Percentiles rank a stretch among this genome's conserved stretches.
Evolutionary conservation across 2,888 invertebrate genomes (phyloP).

Genomic region (Cecidostiba fungosa): DNA sequence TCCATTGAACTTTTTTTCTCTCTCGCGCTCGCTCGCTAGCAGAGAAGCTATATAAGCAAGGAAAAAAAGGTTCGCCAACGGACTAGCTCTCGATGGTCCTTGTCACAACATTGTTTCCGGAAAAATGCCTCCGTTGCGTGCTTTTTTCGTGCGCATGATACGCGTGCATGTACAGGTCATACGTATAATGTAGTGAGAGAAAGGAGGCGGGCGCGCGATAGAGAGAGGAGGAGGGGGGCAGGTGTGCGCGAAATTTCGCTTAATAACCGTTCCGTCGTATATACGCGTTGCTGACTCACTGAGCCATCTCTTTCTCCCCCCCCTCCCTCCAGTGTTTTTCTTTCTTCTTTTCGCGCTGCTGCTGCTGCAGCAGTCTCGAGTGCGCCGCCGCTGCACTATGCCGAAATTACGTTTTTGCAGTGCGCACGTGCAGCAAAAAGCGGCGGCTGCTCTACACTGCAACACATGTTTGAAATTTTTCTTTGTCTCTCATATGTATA

Average conservation of each 20-base stretch:
- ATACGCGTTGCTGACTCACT: slow-evolving; percentile 48
- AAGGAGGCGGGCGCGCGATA: slow-evolving; percentile 62
- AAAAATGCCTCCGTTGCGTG: slow-evolving; percentile 71
- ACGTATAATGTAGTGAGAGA: neutral
- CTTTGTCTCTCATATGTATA: neutral
- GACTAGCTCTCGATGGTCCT: slow-evolving; percentile 72
- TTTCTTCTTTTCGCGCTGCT: slow-evolving; percentile 35
- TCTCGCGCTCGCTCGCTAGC: slow-evolving; percentile 7
- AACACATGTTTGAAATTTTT: slow-evolving; percentile 25
- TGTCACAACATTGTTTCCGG: slow-evolving; percentile 78
- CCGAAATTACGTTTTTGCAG: slow-evolving; percentile 45
- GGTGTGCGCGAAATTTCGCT: slow-evolving; percentile 68
- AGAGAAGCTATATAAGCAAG: slow-evolving; percentile 71
- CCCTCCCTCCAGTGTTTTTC: neutral
- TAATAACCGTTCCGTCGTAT: slow-evolving; percentile 66
- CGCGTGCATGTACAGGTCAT: neutral
- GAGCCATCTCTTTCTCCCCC: slow-evolving; percentile 39
- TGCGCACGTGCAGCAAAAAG: slow-evolving; percentile 32
- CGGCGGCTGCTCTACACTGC: neutral
- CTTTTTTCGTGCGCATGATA: slow-evolving; percentile 14
- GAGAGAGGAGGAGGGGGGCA: slow-evolving; percentile 62
- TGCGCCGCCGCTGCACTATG: slow-evolving; percentile 1
- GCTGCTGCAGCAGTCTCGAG: slow-evolving; percentile 41
- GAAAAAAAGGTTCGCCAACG: slow-evolving; percentile 64
- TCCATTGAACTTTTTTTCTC: slow-evolving; percentile 71